Percentiles rank a stretch among this genome's conserved stretches.
Evolutionary conservation across 1,140 invertebrate genomes (phyloP).

Genomic region (Reticulitermes speratus): DNA sequence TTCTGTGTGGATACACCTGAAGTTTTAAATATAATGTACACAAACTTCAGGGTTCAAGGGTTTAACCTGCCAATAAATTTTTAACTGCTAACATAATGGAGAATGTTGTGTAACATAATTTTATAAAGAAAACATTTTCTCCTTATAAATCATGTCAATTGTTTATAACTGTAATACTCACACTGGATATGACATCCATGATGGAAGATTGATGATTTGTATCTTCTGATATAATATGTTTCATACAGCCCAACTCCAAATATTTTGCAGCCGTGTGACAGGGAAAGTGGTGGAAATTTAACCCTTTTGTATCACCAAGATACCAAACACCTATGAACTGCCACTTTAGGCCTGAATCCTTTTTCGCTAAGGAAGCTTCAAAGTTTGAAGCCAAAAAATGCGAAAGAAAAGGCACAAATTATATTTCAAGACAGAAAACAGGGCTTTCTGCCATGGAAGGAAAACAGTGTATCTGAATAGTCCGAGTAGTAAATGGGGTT

Average conservation of each 20-base stretch:
- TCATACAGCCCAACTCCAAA: background rate
- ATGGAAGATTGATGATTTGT: background rate
- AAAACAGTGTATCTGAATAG: conserved; percentile 30
- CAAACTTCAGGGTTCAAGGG: too few species aligned
- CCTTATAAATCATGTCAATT: background rate
- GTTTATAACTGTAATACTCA: conserved; percentile 20
- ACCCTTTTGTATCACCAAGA: background rate
- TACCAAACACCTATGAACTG: background rate
- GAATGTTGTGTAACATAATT: background rate
- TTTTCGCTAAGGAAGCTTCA: background rate
- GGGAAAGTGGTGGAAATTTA: background rate
- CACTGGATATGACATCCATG: conserved; percentile 27
- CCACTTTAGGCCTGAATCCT: background rate
- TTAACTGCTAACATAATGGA: too few species aligned
- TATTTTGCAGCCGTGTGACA: background rate
- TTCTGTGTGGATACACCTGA: too few species aligned
- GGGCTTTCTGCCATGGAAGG: background rate
- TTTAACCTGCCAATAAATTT: too few species aligned
- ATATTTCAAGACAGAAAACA: conserved; percentile 23
- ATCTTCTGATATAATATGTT: background rate
- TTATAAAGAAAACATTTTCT: background rate
- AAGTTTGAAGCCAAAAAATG: background rate
- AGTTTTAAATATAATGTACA: too few species aligned
- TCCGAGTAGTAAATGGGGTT: conserved; percentile 33
- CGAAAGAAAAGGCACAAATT: background rate